Evolutionary conservation across 2,888 invertebrate species (phyloP), one percentile per base, ranked within the genome.

Genomic region (Netelia inedita): DNA sequence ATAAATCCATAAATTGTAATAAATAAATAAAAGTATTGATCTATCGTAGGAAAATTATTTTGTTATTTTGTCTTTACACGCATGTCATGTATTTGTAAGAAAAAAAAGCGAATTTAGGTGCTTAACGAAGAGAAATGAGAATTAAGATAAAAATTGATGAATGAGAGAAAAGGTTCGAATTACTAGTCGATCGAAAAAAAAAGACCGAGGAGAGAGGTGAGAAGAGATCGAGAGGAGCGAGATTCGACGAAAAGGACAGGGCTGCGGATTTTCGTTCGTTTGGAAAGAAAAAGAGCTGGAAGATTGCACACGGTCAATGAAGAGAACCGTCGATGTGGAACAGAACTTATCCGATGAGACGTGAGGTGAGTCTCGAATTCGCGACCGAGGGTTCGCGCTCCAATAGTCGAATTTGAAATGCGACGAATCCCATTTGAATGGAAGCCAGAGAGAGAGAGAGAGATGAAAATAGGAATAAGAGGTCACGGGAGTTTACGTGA

Each of bases 301-400:
- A 65, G 59, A 66, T 72, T 50, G 68, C 53, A 53, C n/a, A 16
- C 35, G 61, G 14, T 14, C 46, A 55, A 43, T 55, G 35, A 61
- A 65, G 23, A 83, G 72, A 75, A 66, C 66, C 71, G 78, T 84
- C 84, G 84, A 87, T 85, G 82, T 74, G 69, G 73, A 87, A 79
- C 78, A 78, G 78, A 87, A 84, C 82, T 85, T 85, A 84, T 84
- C 82, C 75, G 79, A 86, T 79, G 68, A 73, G 73, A 86, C 86
- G 86, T 86, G 86, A 84, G 84, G 72, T 68, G 84, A 79, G 65
- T 86, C 63, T 68, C 21, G 72, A 82, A 84, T 84, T 74, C 61
- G 74, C 53, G 65, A n/a, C 19, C 72, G n/a, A 16, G 61, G 19
- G 43, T 50, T 76, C 71, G 61, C 82, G 68, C 35, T 68, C 68